Base-by-base conservation (phyloP, 2,113 vertebrate genomes). In the Diadophis punctatus region DNA sequence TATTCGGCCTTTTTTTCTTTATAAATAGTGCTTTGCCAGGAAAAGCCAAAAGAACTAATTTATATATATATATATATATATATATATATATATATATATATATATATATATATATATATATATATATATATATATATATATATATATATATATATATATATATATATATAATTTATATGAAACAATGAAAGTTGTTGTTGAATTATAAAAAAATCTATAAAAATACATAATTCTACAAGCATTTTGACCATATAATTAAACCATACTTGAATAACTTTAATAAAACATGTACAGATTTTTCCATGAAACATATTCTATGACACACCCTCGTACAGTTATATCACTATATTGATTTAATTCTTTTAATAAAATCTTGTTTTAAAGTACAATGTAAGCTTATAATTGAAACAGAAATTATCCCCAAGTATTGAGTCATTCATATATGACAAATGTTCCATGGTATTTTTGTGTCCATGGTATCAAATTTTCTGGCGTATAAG, bases 151-250 rank as follows among this genome's bases (percentile, higher is more conserved):
- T n/a, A n/a, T n/a, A n/a, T n/a, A n/a, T n/a, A n/a, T n/a, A n/a
- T 86, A 30, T 39, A 34, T 89, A 1, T 8, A 89, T 34, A 88
- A 4, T 93, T 91, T 22, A 93, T 88, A 9, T 89, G 91, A 94
- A 93, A 87, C 48, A 87, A 2, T 30, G 27, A 58, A 90, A 91
- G 51, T 1, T 88, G 30, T 91, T 91, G 14, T 87, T 91, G 89
- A 92, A 84, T 93, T 90, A 84, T 63, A 95, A 30, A 95, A n/a
- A 92, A 87, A 2, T 6, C 39, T 90, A 34, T 56, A 63, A 90
- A 93, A 90, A 56, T 63, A 55, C 68, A 49, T 8, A 46, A 46
- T 43, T 25, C 34, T 80, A 39, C n/a, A 80, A 39, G 16, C 6
- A 39, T 39, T 39, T 80, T 74, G 68, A 74, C 68, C n/a, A 39